These are phyloP conservation scores for Ispidina picta DNA, from an alignment of 2,797 vertebrate species.

Conservation along the genomic window DNA sequence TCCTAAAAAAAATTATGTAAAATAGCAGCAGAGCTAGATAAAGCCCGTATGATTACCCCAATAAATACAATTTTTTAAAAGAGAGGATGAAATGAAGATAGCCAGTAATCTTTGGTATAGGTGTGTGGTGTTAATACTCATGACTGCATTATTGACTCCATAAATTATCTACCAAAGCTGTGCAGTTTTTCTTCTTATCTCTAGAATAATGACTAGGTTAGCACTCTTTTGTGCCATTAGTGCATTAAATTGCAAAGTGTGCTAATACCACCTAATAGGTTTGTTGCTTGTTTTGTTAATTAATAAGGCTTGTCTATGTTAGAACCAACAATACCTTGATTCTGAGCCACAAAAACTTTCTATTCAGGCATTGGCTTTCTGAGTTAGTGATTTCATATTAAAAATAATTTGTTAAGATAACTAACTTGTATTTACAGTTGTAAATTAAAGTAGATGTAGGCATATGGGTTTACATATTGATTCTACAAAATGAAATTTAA, in stretches of 20 bases:
- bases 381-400: not conserved
- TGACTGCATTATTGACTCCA: not conserved
- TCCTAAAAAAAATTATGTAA: not conserved
- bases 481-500: not conserved
- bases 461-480: not conserved
- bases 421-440: not conserved
- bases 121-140: not conserved
- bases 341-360: not conserved
- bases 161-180: not conserved
- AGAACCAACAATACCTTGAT: not conserved
- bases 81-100: not conserved
- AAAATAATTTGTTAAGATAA: not conserved
- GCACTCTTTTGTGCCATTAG: not conserved
- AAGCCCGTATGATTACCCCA: not conserved
- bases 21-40: not conserved
- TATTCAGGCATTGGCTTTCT: not conserved
- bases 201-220: not conserved
- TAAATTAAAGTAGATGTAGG: not conserved
- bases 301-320: not conserved
- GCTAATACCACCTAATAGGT: not conserved
- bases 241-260: not conserved
- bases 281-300: not conserved
- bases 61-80: not conserved
- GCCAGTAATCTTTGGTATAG: not conserved
- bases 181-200: not conserved